Base-by-base conservation (phyloP, 1,140 invertebrate genomes). In the Centruroides sculpturatus region DNA sequence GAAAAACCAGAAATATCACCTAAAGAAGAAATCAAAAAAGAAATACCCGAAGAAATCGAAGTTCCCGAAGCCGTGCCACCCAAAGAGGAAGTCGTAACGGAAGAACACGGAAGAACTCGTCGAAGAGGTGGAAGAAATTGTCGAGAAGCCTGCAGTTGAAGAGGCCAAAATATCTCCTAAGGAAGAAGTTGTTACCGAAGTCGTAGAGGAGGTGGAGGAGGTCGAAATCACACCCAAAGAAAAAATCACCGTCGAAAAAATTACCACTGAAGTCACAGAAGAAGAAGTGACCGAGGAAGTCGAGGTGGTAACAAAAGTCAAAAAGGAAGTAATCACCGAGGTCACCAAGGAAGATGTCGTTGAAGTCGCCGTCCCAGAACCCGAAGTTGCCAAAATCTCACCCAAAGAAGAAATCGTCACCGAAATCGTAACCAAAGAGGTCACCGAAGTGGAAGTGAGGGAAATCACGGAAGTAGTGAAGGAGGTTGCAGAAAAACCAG, bases 1-100 rank as follows among this genome's bases (percentile, higher is more conserved):
- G 52, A 55, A 41, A 60, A 47, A 53, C 66, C 69, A 59, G 71
- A 72, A 67, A 66, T 70, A 60, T 68, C 65, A 9, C 35, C 54
- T 5, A 6, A 13, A 9, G 56, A 58, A 1, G 62, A 64, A 6
- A 23, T 50, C 48, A 56, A 8, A 35, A 51, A 35, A 35, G 46
- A 60, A 10, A 53, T 46, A n/a, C 56, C 50, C 35, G 65, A 65
- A 54, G 52, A 10, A 10, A 55, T 57, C 12, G 53, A 61, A 55
- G 8, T 6, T 6, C 41, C 41, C 8, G 41, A 6, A 41, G 23
- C 23, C 23, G 41, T 41, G 41, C 0, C 41, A 6, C 41, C 41
- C 41, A 41, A 41, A 41, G 41, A 23, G 23, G 23, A 41, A 41
- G 41, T 41, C 5, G 41, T 41, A 6, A 41, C 57, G 23, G 59